These are phyloP conservation scores for Papilio demoleus DNA, from an alignment of 2,888 invertebrate species.

Conservation along the genomic window DNA sequence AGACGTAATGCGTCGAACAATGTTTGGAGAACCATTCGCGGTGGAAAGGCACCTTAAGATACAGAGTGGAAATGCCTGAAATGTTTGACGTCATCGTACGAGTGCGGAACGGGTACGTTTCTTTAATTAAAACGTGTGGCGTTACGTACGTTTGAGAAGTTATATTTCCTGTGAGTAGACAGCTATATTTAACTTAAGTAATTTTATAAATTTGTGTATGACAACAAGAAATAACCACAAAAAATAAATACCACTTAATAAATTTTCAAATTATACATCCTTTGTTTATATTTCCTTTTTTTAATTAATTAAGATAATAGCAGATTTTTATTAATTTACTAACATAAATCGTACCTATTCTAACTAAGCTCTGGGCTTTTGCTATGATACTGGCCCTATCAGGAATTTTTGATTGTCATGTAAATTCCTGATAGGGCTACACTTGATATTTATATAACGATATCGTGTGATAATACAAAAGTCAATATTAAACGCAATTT, in stretches of 20 bases:
- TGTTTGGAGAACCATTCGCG: neutral
- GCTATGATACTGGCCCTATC: too few relatives aligned
- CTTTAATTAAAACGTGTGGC: conserved; percentile 34
- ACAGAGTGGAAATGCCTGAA: conserved; percentile 40
- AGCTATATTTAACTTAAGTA: neutral
- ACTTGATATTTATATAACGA: neutral
- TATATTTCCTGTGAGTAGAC: neutral
- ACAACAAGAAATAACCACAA: neutral
- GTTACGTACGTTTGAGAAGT: conserved; percentile 4
- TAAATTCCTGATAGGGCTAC: too few relatives aligned
- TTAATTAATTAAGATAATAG: too few relatives aligned
- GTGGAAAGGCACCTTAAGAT: neutral
- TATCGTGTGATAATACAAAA: neutral
- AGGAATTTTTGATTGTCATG: too few relatives aligned
- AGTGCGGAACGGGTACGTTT: conserved; percentile 30
- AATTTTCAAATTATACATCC: too few relatives aligned
- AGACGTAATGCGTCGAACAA: neutral
- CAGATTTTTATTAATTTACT: too few relatives aligned
- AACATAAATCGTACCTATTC: too few relatives aligned
- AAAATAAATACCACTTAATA: too few relatives aligned
- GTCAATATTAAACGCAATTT: neutral
- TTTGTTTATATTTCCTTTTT: too few relatives aligned
- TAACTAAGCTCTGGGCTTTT: too few relatives aligned
- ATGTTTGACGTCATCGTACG: conserved; percentile 39
- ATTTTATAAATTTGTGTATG: neutral